Evolutionary conservation across 2,888 invertebrate species (phyloP).

Genomic region (Ceramica pisi): DNA sequence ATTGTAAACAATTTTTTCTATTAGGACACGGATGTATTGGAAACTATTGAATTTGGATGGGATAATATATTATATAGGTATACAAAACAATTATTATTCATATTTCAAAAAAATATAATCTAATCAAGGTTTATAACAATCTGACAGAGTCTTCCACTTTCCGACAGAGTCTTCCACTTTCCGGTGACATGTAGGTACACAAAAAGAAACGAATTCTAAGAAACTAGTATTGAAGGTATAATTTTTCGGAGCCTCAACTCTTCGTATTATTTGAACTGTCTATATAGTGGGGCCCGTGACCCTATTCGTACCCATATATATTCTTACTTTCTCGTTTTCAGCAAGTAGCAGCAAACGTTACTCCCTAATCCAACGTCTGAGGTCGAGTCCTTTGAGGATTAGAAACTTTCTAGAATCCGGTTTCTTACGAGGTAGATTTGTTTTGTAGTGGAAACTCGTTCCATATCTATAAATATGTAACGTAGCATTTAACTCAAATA

Average conservation of each 20-base stretch:
- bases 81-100: too few relatives aligned
- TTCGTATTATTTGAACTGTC: neutral
- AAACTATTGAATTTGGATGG: too few relatives aligned
- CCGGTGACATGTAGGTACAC: too few relatives aligned
- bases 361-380: conserved; percentile 65
- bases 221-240: too few relatives aligned
- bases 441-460: conserved; percentile 1
- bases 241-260: neutral
- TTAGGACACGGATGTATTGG: too few relatives aligned
- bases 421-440: conserved; percentile 66
- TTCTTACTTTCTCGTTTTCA: conserved; percentile 59
- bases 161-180: too few relatives aligned
- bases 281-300: neutral
- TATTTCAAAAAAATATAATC: too few relatives aligned
- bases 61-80: too few relatives aligned
- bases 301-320: neutral
- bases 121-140: too few relatives aligned
- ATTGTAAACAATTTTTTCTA: too few relatives aligned
- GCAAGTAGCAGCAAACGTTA: conserved; percentile 64
- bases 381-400: conserved; percentile 52
- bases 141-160: too few relatives aligned
- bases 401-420: conserved; percentile 53
- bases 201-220: too few relatives aligned
- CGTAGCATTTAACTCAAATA: neutral
- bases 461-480: neutral